A percentile compares a stretch with the other conserved stretches of the same genome.
Evolutionary conservation across 2,888 invertebrate genomes (phyloP).

Genomic region (Agriopis aurantiaria): DNA sequence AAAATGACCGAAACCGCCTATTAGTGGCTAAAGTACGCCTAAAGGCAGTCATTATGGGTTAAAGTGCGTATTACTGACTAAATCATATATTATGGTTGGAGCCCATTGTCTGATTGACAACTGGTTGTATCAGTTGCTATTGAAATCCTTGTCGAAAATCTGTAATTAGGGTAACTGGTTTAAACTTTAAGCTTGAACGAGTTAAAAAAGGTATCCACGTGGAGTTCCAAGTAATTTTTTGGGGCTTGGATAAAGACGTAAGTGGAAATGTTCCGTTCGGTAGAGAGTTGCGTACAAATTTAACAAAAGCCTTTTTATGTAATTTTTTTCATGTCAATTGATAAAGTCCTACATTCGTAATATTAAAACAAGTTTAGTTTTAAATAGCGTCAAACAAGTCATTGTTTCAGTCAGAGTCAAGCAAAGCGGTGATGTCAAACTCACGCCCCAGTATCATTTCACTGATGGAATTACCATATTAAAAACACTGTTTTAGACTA

Average conservation of each 20-base stretch:
- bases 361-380: too few relatives aligned
- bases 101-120: constrained; percentile 17
- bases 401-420: too few relatives aligned
- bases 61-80: background rate
- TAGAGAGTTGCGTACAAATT: background rate
- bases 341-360: too few relatives aligned
- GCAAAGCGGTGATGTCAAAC: too few relatives aligned
- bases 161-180: constrained; percentile 18
- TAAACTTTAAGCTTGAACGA: background rate
- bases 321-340: too few relatives aligned
- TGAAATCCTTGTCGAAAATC: constrained; percentile 6
- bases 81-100: background rate
- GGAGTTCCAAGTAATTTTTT: background rate
- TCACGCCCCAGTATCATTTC: too few relatives aligned
- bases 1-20: constrained; percentile 11
- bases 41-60: constrained; percentile 13
- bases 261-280: background rate
- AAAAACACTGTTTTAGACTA: too few relatives aligned
- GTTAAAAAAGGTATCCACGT: background rate
- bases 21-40: constrained; percentile 10
- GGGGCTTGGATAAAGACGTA: background rate
- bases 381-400: too few relatives aligned
- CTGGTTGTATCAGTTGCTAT: constrained; percentile 1
- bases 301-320: too few relatives aligned
- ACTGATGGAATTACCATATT: too few relatives aligned